These are phyloP conservation scores for Drosophila pallidifrons DNA, from an alignment of 1,140 invertebrate genomes.

Conservation along the genomic window DNA sequence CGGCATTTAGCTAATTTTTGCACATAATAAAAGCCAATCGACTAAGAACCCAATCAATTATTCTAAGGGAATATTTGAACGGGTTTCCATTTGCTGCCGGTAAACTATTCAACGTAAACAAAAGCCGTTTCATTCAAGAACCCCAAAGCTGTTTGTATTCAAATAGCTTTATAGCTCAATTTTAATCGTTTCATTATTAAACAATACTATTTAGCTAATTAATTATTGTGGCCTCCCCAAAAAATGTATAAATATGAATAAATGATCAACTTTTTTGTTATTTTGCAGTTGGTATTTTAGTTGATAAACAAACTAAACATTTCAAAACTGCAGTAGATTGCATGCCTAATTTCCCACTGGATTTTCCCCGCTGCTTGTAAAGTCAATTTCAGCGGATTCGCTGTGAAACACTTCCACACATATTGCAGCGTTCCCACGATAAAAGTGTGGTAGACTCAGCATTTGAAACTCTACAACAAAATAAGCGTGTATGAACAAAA, in stretches of 20 bases:
- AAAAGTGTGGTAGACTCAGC: neutral
- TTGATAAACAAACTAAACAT: conserved; percentile 17
- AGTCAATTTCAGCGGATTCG: neutral
- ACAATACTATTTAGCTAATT: neutral
- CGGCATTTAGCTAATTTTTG: conserved; percentile 32
- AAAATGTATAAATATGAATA: neutral
- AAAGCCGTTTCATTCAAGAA: neutral
- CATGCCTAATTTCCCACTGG: neutral
- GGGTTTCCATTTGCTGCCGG: neutral
- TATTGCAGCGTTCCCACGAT: neutral
- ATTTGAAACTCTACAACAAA: neutral
- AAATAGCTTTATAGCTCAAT: neutral
- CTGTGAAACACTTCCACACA: neutral
- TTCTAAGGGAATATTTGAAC: neutral
- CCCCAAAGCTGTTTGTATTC: neutral
- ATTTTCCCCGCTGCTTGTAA: neutral
- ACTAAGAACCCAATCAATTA: neutral
- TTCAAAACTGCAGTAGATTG: conserved; percentile 13
- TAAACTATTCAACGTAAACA: neutral
- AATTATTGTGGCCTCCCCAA: neutral
- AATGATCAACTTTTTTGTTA: neutral
- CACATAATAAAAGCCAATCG: conserved; percentile 13
- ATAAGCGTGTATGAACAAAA: neutral
- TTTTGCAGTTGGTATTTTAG: neutral
- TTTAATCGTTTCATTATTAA: neutral